Conservation (phyloP, 2,113 vertebrate genomes). For the Paralichthys olivaceus region DNA sequence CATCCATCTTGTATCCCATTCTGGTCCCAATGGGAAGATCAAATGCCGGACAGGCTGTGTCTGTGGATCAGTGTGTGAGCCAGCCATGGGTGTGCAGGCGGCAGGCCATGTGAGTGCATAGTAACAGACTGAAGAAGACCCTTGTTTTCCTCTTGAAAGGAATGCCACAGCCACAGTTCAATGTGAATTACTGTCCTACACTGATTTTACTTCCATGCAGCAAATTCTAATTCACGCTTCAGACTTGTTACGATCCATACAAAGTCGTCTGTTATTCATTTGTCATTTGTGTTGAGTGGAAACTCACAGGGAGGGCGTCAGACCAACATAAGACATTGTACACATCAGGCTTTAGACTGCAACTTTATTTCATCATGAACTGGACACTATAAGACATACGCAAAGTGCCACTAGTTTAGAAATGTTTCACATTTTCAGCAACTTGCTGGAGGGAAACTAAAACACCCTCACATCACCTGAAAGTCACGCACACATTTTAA, state of each 20-base stretch:
- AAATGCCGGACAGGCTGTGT: constrained; percentile 21
- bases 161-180: constrained; percentile 1
- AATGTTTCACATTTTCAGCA: constrained; percentile 36
- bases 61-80: constrained; percentile 19
- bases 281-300: not conserved
- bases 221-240: not conserved
- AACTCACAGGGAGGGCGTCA: too few species aligned
- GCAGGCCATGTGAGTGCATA: constrained; percentile 16
- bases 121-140: constrained; percentile 9
- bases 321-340: not conserved
- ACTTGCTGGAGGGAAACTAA: constrained; percentile 7
- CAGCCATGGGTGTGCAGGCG: not conserved
- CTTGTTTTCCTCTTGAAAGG: not conserved
- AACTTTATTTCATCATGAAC: constrained; percentile 68
- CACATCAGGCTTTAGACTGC: constrained; percentile 37
- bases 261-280: not conserved
- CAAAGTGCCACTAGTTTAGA: constrained; percentile 28
- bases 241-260: too few species aligned
- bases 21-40: constrained; percentile 36
- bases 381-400: constrained; percentile 31
- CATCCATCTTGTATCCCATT: constrained; percentile 18
- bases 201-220: not conserved
- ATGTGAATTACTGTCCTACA: not conserved
- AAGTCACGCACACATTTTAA: constrained; percentile 4
- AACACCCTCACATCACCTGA: constrained; percentile 3